These are phyloP conservation scores for Cryptomyrus ogoouensis DNA, from an alignment of 2,113 vertebrate genomes.

Conservation along the genomic window DNA sequence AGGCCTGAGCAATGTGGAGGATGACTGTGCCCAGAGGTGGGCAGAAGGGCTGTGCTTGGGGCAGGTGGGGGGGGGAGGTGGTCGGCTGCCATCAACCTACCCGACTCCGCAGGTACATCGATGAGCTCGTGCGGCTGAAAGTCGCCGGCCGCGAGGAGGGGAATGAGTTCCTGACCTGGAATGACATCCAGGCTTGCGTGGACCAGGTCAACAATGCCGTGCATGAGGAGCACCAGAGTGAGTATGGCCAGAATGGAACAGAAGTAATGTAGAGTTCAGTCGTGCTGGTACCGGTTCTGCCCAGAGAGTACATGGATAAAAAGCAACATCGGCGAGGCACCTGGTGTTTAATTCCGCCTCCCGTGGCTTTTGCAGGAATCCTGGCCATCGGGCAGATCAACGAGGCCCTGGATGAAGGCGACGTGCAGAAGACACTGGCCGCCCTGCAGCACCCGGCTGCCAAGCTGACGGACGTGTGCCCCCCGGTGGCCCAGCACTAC, in stretches of 20 bases:
- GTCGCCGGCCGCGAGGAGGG: slow-evolving; percentile 62
- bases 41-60: not conserved
- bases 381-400: slow-evolving; percentile 91
- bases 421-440: slow-evolving; percentile 73
- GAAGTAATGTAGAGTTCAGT: not conserved
- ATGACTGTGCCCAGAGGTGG: slow-evolving; percentile 87
- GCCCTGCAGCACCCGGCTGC: slow-evolving; percentile 81
- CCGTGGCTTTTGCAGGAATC: slow-evolving; percentile 68
- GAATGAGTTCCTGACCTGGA: slow-evolving; percentile 82
- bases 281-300: not conserved
- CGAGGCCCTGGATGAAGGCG: slow-evolving; percentile 88
- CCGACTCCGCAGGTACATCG: slow-evolving; percentile 71
- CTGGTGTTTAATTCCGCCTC: not conserved
- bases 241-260: slow-evolving; percentile 37
- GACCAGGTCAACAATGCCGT: slow-evolving; percentile 83
- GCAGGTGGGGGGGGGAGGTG: fast-evolving
- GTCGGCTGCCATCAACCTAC: not conserved
- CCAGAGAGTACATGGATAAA: not conserved
- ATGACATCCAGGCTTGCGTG: slow-evolving; percentile 92
- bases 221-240: slow-evolving; percentile 88
- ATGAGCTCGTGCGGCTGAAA: slow-evolving; percentile 84
- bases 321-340: not conserved
- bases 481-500: slow-evolving; percentile 84
- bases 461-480: slow-evolving; percentile 78
- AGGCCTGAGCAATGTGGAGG: slow-evolving; percentile 87